Percentiles rank a stretch among this genome's conserved stretches.
Conservation (phyloP, 2,113 vertebrate genomes). For the Microcebus lehilahytsara region DNA sequence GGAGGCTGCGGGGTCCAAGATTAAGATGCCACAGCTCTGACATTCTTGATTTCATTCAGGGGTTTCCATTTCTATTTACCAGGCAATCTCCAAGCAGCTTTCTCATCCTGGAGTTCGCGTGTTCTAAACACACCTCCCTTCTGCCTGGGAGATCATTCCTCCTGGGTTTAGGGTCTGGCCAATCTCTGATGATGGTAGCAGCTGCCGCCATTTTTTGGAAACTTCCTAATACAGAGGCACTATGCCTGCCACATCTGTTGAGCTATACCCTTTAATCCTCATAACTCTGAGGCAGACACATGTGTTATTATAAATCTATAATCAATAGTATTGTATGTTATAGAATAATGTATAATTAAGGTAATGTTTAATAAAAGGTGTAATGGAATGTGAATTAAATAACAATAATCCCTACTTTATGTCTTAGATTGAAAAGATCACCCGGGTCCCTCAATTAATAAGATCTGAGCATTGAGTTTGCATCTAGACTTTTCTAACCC, state of each 20-base stretch:
- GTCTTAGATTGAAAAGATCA: background rate
- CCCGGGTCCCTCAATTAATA: background rate
- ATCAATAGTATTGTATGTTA: background rate
- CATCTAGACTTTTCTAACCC: background rate
- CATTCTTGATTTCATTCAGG: background rate
- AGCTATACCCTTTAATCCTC: background rate
- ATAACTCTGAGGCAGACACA: background rate
- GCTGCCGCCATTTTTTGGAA: background rate
- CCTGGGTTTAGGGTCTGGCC: background rate
- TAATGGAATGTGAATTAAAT: background rate
- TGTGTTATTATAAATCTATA: background rate
- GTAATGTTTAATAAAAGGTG: background rate
- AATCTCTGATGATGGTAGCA: background rate
- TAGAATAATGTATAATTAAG: background rate
- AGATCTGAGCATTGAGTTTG: background rate
- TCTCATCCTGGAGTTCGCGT: background rate
- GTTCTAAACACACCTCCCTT: background rate
- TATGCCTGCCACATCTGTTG: background rate
- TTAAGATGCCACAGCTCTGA: background rate
- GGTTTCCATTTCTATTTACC: background rate
- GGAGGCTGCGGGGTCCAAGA: background rate
- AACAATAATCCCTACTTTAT: background rate
- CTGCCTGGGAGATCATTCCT: background rate
- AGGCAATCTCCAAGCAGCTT: background rate
- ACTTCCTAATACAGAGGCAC: background rate